Percentiles rank a stretch among this genome's conserved stretches.
phyloP scores from a whole-genome alignment of 2,113 vertebrate species.

The Trogon surrucura region DNA sequence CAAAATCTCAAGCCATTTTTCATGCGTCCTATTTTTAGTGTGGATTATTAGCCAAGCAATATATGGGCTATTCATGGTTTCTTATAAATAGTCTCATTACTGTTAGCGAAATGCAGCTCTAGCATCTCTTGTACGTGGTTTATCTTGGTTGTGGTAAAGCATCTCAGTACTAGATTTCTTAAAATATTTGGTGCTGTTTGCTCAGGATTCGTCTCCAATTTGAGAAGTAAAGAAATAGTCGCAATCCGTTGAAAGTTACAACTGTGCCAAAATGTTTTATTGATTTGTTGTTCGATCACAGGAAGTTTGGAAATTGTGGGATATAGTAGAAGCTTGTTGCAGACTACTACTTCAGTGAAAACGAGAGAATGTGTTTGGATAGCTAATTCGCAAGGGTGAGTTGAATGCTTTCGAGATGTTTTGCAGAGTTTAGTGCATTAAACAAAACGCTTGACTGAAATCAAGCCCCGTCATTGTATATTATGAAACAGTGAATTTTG shows the following conservation, averaged over 20 bases:
- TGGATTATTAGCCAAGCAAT: neutral
- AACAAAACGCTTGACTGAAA: neutral
- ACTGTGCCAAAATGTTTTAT: neutral
- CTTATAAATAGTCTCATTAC: neutral
- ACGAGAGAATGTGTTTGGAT: neutral
- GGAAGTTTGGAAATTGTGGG: neutral
- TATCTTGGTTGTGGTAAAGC: neutral
- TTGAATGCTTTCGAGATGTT: neutral
- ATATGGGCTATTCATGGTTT: neutral
- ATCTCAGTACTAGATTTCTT: neutral
- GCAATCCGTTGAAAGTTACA: neutral
- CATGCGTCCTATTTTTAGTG: neutral
- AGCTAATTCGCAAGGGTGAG: neutral
- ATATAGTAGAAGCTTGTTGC: neutral
- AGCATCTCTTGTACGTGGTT: neutral
- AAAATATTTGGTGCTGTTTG: neutral
- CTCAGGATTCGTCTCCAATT: neutral
- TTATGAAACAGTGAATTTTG: neutral
- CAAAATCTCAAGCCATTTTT: neutral
- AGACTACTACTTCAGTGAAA: neutral
- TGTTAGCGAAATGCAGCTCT: neutral
- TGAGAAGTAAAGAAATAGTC: neutral
- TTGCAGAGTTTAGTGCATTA: neutral
- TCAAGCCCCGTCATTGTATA: neutral
- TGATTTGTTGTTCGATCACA: neutral